Base-by-base conservation (phyloP, 2,888 invertebrate species). In the Argynnis bischoffii region DNA sequence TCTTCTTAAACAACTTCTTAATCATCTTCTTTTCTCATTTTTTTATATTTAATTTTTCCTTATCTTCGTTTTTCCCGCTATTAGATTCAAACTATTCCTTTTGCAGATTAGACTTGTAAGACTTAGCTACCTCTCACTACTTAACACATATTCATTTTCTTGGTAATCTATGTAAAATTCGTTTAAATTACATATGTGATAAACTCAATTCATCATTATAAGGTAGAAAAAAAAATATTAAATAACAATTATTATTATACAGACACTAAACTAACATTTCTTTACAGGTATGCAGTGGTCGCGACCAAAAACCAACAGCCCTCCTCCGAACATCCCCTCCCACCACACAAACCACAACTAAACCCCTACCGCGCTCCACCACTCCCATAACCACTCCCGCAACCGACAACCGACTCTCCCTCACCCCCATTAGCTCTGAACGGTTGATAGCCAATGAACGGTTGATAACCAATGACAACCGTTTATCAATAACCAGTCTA, bases 211-310 rank as follows among this genome's bases (percentile, higher is more conserved):
- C 5, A 50, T 50, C n/a, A 50, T 6, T 50, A 4, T 14, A 50
- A 50, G 4, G n/a, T 50, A 50, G n/a, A 15, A 50, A 15, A 50
- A 50, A 15, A 50, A 50, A 16, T n/a, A n/a, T 50, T n/a, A 50
- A 31, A 31, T 54, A 54, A 8, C 21, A 53, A 18, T 18, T 14
- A 18, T 53, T 35, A 6, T 21, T 16, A 18, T 54, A 51, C 14
- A 26, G 51, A 51, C 6, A 47, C 3, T 14, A 18, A 18, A 54
- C 3, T 14, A 18, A 16, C 6, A 47, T 66, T 26, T n/a, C 47
- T 69, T 57, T 51, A 0, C 82, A 93, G 93, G 92, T 93, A 0
- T 93, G 93, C 86, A 92, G 92, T 78, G 93, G 93, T 2, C 84
- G 93, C 16, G 93, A 93, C 55, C 88, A 86, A 66, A 93, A 93